Evolutionary conservation across 64 coral and sea anemone species (phyloP).

Genomic region (Pocillopora verrucosa): DNA sequence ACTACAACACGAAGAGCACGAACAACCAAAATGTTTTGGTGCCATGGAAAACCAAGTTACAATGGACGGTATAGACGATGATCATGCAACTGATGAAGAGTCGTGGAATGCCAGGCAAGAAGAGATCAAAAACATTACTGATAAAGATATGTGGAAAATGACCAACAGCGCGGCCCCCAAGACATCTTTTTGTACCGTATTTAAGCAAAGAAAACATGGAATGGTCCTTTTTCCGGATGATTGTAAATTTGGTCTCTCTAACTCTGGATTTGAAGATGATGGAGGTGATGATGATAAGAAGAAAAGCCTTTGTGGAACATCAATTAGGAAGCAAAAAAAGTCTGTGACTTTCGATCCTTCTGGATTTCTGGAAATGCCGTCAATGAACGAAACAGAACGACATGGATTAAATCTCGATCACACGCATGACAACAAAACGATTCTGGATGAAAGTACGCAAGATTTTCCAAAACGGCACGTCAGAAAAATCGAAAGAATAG

Average conservation of each 20-base stretch:
- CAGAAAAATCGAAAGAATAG: no score
- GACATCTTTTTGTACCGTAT: background rate
- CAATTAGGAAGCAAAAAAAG: background rate
- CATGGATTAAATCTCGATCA: no score
- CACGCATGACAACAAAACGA: no score
- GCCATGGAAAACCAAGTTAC: background rate
- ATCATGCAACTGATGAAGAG: background rate
- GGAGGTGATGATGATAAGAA: background rate
- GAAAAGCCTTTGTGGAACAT: background rate
- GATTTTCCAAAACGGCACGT: no score
- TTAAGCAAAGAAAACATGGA: background rate
- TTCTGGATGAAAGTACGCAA: no score
- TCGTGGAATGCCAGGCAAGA: background rate
- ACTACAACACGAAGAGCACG: background rate
- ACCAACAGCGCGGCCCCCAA: background rate
- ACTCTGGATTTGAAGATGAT: background rate
- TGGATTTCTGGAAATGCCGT: background rate
- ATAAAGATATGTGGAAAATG: background rate
- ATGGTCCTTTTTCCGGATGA: background rate
- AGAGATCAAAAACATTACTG: background rate
- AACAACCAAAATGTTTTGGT: background rate
- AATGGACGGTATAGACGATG: background rate
- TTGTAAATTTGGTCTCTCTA: background rate
- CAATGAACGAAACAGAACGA: background rate
- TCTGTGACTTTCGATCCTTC: background rate